Base-by-base conservation (phyloP, 1,140 invertebrate genomes). In the Acromyrmex echinatior region DNA sequence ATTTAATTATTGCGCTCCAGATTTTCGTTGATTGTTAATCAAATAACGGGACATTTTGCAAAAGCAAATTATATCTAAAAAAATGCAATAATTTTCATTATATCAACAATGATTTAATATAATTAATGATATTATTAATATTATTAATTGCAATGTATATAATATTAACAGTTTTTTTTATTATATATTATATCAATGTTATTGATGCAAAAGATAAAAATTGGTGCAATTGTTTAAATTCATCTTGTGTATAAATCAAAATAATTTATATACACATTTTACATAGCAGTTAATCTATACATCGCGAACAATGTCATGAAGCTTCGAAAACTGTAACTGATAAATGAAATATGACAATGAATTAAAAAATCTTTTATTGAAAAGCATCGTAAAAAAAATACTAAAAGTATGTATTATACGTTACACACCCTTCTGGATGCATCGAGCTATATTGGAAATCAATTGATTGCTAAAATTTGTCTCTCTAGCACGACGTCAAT, bases 381-480 rank as follows among this genome's bases (percentile, higher is more conserved):
- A 74, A 74, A 25, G 0, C 9, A 51, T 12, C 12, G 39, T 45
- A 51, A 51, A 35, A 31, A 51, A 51, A 51, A 3, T 51, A 51
- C 14, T 51, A 51, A 76, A 76, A 63, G 18, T 82, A 49, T 31
- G 12, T 76, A 70, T 70, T 70, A 70, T 28, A 35, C 31, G 39
- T 76, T 84, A 51, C 60, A 28, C 21, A 25, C 31, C 28, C 14
- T 62, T 76, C 25, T 70, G 39, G 12, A 62, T 62, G 73, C 21
- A 51, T 31, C 12, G 68, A 28, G 12, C 21, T 60, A 18, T 76
- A 84, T 62, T 9, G 58, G n/a, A 62, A 84, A 84, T 84, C 39
- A 56, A 84, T 84, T 74, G 70, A 84, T 82, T 74, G 80, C 80
- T 60, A 74, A 60, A 84, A 84, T 84, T 76, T 76, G 70, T 84